These are phyloP conservation scores for Monomorium pharaonis DNA, from an alignment of 1,140 invertebrate species.

Conservation along the genomic window DNA sequence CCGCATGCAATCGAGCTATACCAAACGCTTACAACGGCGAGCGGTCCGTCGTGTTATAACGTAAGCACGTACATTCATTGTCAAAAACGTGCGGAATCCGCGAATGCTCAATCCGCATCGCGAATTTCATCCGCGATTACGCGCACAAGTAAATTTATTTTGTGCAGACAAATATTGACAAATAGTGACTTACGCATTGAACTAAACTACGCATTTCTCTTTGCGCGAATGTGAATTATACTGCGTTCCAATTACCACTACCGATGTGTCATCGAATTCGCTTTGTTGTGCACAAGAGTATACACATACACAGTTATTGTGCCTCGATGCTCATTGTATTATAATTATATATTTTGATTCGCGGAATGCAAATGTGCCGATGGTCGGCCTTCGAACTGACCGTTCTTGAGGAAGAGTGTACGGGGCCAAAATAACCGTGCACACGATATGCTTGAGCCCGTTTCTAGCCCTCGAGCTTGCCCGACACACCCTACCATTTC, in stretches of 20 bases:
- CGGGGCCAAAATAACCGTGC: constrained; percentile 69
- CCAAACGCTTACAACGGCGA: constrained; percentile 63
- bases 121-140: not conserved
- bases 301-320: not conserved
- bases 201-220: not conserved
- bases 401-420: constrained; percentile 68
- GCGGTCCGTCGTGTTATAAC: constrained; percentile 43
- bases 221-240: not conserved
- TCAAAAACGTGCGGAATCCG: constrained; percentile 58
- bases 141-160: not conserved
- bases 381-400: not conserved
- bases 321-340: not conserved
- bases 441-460: constrained; percentile 72
- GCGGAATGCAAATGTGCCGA: not conserved
- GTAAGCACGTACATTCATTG: constrained; percentile 63
- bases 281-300: not conserved
- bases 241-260: not conserved
- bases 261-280: not conserved
- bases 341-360: not conserved
- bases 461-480: constrained; percentile 65
- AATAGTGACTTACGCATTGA: not conserved
- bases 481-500: constrained; percentile 79
- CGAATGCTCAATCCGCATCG: not conserved
- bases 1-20: constrained; percentile 74
- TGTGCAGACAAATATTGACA: not conserved